Base-by-base conservation (phyloP, 2,797 vertebrate species). In the Syngnathus rostellatus region DNA sequence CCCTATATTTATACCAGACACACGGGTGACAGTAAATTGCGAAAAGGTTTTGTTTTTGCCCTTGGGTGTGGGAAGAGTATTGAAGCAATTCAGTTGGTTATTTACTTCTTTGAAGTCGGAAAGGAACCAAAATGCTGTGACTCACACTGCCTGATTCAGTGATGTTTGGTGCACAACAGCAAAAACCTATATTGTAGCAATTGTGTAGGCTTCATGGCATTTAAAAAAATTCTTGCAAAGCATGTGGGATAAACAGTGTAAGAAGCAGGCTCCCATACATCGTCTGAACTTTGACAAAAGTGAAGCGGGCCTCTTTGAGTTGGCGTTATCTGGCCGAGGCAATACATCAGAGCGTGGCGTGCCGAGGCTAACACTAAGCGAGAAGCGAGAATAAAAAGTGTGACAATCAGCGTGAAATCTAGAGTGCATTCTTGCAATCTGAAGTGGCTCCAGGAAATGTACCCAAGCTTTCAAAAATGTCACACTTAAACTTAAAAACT, bases 231-330 rank as follows among this genome's bases (percentile, higher is more conserved):
- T 38, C 2, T 37, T 31, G 60, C 41, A 21, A 43, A 23, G 41
- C 60, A 17, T 45, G 60, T 62, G 21, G 21, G 39, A n/a, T 41
- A 9, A 23, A 21, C 21, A 7, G 60, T 45, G 60, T 8, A 14
- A 62, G 21, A 41, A 62, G 21, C 25, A 57, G 25, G 21, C 54
- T 37, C 54, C 21, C 25, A 37, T 31, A 37, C 31, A 7, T 23
- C 11, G 21, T 43, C 40, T 62, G 60, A 21, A 62, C 40, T 62
- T 62, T 25, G 40, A 62, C 21, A 43, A 45, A 45, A 62, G 60
- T 41, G 14, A 45, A 16, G 7, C 41, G 40, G 55, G 40, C 21
- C 40, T 21, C 6, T 62, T 23, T 8, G 40, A 62, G 60, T 62
- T 7, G 12, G 41, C 40, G 21, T 31, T 46, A 62, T 25, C 41